Conservation (phyloP, 2,113 vertebrate species). For the Anser cygnoides region DNA sequence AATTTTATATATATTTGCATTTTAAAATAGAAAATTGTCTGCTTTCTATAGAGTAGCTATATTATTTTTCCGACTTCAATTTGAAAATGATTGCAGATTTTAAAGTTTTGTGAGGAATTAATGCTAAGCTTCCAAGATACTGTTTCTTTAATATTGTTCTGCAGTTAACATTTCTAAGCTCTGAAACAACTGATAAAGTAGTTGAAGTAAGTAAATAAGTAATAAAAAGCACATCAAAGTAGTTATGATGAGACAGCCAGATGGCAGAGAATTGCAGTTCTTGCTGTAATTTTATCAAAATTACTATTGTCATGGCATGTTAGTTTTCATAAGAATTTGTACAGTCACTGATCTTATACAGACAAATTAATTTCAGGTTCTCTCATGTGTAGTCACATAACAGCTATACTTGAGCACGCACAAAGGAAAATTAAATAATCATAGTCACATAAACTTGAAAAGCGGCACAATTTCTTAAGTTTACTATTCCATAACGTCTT, state of each 20-base stretch:
- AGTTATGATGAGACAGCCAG: conserved; percentile 82
- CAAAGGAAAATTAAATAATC: conserved; percentile 88
- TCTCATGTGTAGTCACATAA: conserved; percentile 84
- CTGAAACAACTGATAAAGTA: conserved; percentile 70
- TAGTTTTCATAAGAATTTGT: conserved; percentile 86
- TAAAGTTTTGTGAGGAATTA: not conserved
- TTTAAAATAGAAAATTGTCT: conserved; percentile 30
- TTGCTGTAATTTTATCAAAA: conserved; percentile 86
- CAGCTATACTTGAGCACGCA: conserved; percentile 84
- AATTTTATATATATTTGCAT: conserved; percentile 14
- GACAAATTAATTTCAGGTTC: conserved; percentile 89
- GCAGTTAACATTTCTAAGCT: conserved; percentile 48
- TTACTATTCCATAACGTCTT: conserved; percentile 79
- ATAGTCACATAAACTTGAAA: conserved; percentile 83
- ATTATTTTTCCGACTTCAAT: conserved; percentile 37
- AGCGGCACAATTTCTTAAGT: conserved; percentile 78
- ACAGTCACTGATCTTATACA: conserved; percentile 84
- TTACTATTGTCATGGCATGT: conserved; percentile 87
- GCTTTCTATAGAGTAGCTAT: not conserved
- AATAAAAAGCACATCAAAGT: conserved; percentile 82
- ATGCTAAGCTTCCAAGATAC: conserved; percentile 17
- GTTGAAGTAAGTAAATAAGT: conserved; percentile 81
- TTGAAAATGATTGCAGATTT: conserved; percentile 17
- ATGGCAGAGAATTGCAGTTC: conserved; percentile 81
- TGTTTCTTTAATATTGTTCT: conserved; percentile 51